A percentile compares a stretch with the other conserved stretches of the same genome.
These are phyloP conservation scores for Campylomormyrus tamandua DNA, from an alignment of 2,113 vertebrate genomes.

Conservation along the genomic window DNA sequence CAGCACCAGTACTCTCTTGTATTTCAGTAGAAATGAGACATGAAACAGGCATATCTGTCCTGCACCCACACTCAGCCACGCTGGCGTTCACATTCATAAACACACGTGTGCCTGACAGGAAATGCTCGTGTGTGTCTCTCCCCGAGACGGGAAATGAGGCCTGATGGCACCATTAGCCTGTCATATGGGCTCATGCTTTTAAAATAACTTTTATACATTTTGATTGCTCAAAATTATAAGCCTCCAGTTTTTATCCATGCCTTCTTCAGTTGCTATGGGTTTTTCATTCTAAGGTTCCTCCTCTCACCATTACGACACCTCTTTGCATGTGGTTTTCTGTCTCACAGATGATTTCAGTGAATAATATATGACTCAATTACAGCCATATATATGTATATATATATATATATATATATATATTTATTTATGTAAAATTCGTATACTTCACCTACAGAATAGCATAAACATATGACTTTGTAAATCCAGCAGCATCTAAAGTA, in stretches of 20 bases:
- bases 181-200: slow-evolving; percentile 8
- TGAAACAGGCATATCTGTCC: background rate
- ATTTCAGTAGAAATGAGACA: background rate
- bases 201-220: slow-evolving; percentile 13
- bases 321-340: slow-evolving; percentile 8
- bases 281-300: background rate
- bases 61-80: background rate
- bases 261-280: slow-evolving; percentile 16
- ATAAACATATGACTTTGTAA: background rate
- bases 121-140: background rate
- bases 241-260: background rate
- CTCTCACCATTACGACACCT: background rate
- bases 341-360: background rate
- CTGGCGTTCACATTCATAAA: slow-evolving; percentile 1
- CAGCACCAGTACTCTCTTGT: background rate
- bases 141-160: background rate
- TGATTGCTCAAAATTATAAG: slow-evolving; percentile 19
- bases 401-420: background rate
- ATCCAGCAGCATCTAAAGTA: background rate
- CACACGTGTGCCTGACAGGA: background rate
- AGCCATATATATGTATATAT: background rate
- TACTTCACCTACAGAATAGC: background rate
- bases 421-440: background rate
- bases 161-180: slow-evolving; percentile 7
- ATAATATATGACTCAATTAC: slow-evolving; percentile 14